A percentile compares a stretch with the other conserved stretches of the same genome.
phyloP scores from a whole-genome alignment of 2,888 invertebrate species.

The Pseudanteris insignis region DNA sequence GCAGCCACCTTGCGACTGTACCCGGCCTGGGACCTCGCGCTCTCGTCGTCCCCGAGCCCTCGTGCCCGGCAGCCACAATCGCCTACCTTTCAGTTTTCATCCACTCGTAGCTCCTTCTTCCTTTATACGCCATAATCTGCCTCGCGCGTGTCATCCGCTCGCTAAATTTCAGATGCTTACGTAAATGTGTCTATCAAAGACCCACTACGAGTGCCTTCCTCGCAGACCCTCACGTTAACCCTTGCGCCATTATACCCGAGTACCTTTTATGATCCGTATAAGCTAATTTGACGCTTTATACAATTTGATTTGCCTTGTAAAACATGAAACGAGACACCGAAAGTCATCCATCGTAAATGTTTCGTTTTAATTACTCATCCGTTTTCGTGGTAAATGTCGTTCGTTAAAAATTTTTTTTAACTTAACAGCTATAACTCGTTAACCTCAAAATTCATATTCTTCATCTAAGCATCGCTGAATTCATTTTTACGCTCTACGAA shows the following conservation, averaged over 20 bases:
- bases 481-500: too few species aligned
- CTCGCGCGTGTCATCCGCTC: conserved; percentile 33
- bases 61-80: conserved; percentile 5
- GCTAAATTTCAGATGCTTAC: conserved; percentile 23
- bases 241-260: conserved; percentile 3
- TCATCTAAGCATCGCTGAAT: too few species aligned
- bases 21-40: conserved; percentile 21
- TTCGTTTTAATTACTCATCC: too few species aligned
- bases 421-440: too few species aligned
- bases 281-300: conserved; percentile 7
- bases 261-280: conserved; percentile 5
- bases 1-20: conserved; percentile 23
- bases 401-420: too few species aligned
- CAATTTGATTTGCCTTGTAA: too few species aligned
- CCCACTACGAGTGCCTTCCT: neutral
- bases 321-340: too few species aligned
- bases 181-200: conserved; percentile 23
- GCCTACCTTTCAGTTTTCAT: conserved; percentile 30
- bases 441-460: too few species aligned
- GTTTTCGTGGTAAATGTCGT: too few species aligned
- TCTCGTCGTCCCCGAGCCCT: conserved; percentile 3
- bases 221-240: neutral
- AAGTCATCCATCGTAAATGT: too few species aligned
- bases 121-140: conserved; percentile 26
- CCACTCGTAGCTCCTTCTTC: conserved; percentile 22